Evolutionary conservation across 2,888 invertebrate genomes (phyloP).

Genomic region (Bimastos eiseni): DNA sequence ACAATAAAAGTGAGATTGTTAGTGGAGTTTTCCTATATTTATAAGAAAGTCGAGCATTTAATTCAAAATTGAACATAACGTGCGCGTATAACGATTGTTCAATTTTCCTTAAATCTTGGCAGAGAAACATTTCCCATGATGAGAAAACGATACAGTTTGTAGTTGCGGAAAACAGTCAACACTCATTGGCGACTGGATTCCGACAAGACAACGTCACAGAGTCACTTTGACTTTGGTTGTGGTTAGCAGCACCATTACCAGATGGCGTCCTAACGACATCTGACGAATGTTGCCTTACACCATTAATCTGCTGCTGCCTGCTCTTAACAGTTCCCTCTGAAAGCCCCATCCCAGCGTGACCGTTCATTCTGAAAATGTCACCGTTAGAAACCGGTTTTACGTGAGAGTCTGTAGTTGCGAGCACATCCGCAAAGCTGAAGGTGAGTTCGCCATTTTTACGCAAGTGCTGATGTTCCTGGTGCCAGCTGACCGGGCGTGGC

Average conservation of each 20-base stretch:
- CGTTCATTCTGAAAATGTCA: not conserved
- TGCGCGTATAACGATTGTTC: not conserved
- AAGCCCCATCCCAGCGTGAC: not conserved
- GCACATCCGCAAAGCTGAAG: not conserved
- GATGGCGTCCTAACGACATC: not conserved
- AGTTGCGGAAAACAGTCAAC: not conserved
- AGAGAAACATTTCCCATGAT: not conserved
- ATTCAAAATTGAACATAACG: not conserved
- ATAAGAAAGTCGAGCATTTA: not conserved
- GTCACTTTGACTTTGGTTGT: conserved; percentile 13
- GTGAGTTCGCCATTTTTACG: not conserved
- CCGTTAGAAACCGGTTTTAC: not conserved
- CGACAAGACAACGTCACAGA: not conserved
- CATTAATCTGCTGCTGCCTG: not conserved
- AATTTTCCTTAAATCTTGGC: not conserved
- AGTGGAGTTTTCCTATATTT: not conserved
- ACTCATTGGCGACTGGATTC: not conserved
- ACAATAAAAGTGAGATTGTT: too few species aligned
- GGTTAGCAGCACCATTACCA: not conserved
- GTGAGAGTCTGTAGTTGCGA: not conserved
- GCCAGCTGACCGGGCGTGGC: not conserved
- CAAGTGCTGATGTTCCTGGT: not conserved
- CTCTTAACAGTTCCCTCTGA: not conserved
- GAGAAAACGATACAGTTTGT: not conserved
- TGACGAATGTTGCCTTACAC: not conserved